These are phyloP conservation scores for Xiphophorus birchmanni DNA, from an alignment of 2,797 vertebrate genomes.

Conservation along the genomic window DNA sequence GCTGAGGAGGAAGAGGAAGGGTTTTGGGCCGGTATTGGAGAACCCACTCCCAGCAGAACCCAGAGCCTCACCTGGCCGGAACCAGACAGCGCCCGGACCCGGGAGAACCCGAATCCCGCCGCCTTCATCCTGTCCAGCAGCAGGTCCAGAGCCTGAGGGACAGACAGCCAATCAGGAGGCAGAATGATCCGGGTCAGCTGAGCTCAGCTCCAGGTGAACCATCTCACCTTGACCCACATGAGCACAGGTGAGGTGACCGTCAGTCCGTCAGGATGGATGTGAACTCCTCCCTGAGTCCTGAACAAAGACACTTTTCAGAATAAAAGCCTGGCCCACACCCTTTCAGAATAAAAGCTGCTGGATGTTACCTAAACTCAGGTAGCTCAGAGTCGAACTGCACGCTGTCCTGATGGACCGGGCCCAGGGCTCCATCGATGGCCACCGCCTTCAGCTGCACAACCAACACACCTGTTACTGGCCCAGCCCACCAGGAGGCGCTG, in stretches of 20 bases:
- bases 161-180: slow-evolving; percentile 22
- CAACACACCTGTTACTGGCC: neutral
- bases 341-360: slow-evolving; percentile 13
- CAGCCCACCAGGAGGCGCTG: neutral
- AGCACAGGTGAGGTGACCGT: slow-evolving; percentile 93
- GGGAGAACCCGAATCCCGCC: slow-evolving; percentile 86
- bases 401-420: slow-evolving; percentile 84
- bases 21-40: neutral
- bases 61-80: slow-evolving; percentile 87
- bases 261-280: slow-evolving; percentile 85
- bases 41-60: neutral
- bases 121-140: slow-evolving; percentile 89
- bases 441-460: slow-evolving; percentile 86
- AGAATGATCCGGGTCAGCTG: neutral
- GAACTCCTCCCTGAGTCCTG: slow-evolving; percentile 91
- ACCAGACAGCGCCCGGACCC: slow-evolving; percentile 88
- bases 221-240: slow-evolving; percentile 94
- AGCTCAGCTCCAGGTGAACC: no score
- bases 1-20: slow-evolving; percentile 73
- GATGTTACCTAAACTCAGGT: slow-evolving; percentile 87
- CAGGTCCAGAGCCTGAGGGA: slow-evolving; percentile 88
- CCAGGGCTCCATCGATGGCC: slow-evolving; percentile 83
- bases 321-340: neutral
- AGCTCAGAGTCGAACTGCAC: slow-evolving; percentile 92
- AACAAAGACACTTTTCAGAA: slow-evolving; percentile 10